These are phyloP conservation scores for Zapornia atra DNA, from an alignment of 2,113 vertebrate genomes.

Conservation along the genomic window DNA sequence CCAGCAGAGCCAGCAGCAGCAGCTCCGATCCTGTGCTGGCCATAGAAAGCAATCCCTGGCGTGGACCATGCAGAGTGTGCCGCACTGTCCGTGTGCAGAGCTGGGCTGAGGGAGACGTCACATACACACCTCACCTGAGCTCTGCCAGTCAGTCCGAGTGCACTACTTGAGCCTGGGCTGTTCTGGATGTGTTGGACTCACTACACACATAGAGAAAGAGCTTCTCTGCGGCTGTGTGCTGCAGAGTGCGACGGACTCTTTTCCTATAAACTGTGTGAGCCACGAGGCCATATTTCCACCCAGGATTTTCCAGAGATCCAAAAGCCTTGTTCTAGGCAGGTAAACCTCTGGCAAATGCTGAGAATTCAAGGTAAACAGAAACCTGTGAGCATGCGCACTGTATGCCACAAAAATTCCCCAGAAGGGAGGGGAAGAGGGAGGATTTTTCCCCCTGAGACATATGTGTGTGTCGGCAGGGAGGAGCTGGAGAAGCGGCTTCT, in stretches of 20 bases:
- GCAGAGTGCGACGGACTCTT: accelerated
- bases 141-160: background rate
- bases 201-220: background rate
- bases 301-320: background rate
- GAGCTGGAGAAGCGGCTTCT: background rate
- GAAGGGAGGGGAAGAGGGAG: background rate
- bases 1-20: background rate
- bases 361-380: background rate
- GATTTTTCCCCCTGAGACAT: background rate
- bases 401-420: background rate
- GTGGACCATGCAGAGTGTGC: accelerated
- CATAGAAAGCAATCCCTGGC: no score
- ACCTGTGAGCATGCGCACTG: accelerated
- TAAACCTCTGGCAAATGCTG: background rate
- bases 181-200: background rate
- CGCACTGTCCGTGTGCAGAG: accelerated
- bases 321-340: background rate
- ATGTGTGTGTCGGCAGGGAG: background rate
- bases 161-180: no score
- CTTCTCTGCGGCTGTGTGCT: background rate
- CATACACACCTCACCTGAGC: no score
- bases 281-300: accelerated
- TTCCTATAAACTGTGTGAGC: background rate
- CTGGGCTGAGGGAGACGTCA: background rate
- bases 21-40: background rate